phyloP scores from a whole-genome alignment of 2,797 vertebrate genomes.

The Sebastes jordani region DNA sequence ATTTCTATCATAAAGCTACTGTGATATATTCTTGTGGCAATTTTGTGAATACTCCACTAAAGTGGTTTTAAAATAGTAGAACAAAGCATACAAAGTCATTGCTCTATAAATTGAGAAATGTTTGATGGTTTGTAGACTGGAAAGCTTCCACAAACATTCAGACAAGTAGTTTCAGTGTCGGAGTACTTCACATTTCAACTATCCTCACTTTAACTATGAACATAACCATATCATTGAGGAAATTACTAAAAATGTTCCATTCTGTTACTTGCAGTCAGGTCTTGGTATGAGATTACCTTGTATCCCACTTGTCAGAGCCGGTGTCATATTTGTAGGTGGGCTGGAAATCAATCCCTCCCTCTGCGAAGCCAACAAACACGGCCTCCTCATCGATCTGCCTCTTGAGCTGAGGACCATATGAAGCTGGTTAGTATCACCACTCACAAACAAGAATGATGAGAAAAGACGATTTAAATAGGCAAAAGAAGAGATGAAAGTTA shows the following conservation, averaged over 20 bases:
- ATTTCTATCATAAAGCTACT: not conserved
- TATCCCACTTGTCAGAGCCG: constrained; percentile 95
- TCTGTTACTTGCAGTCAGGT: not conserved
- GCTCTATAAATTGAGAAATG: not conserved
- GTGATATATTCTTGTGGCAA: not conserved
- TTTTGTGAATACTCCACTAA: not conserved
- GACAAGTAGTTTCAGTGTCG: not conserved
- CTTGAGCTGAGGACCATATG: constrained; percentile 84
- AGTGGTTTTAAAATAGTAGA: not conserved
- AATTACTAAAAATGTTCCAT: not conserved
- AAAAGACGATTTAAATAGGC: not conserved
- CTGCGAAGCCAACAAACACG: constrained; percentile 91
- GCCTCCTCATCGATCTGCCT: constrained; percentile 89
- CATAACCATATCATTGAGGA: not conserved
- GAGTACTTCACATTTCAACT: not conserved
- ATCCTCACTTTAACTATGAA: not conserved
- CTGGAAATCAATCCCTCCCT: constrained; percentile 93
- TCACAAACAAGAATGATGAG: not conserved
- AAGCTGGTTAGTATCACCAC: constrained; percentile 4
- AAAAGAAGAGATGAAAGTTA: not conserved
- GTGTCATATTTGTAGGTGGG: constrained; percentile 98
- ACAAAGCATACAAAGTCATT: not conserved
- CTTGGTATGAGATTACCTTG: constrained; percentile 83
- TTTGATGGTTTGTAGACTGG: not conserved
- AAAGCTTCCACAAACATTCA: not conserved